Evolutionary conservation across 2,797 vertebrate genomes (phyloP).

Genomic region (Rousettus madagascariensis): DNA sequence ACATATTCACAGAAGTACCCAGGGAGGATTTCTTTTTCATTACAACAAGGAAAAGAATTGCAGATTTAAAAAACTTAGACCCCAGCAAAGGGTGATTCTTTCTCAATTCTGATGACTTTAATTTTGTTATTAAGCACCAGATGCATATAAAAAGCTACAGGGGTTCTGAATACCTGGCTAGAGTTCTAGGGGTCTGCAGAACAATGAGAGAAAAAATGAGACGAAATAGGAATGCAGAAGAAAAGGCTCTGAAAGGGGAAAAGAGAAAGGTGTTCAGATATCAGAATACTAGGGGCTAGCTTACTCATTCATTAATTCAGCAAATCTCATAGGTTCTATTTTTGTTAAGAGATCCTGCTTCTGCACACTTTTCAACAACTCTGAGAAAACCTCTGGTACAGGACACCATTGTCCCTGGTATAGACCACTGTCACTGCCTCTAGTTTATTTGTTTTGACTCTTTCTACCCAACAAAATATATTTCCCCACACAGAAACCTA

Average conservation of each 20-base stretch:
- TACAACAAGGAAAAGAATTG: conserved; percentile 29
- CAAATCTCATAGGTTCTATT: neutral
- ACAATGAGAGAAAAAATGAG: neutral
- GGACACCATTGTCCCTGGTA: neutral
- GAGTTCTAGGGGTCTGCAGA: neutral
- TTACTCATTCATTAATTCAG: neutral
- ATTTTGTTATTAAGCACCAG: conserved; percentile 39
- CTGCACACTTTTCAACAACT: neutral
- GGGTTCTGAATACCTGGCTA: neutral
- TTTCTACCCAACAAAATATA: neutral
- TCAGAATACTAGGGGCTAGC: neutral
- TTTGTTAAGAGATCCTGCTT: neutral
- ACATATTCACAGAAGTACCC: conserved; percentile 25
- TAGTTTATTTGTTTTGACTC: neutral
- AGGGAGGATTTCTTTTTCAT: conserved; percentile 59
- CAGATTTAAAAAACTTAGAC: conserved; percentile 49
- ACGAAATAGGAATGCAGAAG: neutral
- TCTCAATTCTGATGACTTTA: neutral
- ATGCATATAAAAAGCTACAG: neutral
- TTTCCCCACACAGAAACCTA: neutral
- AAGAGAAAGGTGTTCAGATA: neutral
- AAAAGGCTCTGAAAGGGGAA: neutral
- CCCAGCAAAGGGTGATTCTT: conserved; percentile 37
- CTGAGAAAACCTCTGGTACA: neutral
- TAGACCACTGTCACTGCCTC: neutral